Conservation (phyloP, 1,140 invertebrate species). For the Pogonognathellus flavescens region DNA sequence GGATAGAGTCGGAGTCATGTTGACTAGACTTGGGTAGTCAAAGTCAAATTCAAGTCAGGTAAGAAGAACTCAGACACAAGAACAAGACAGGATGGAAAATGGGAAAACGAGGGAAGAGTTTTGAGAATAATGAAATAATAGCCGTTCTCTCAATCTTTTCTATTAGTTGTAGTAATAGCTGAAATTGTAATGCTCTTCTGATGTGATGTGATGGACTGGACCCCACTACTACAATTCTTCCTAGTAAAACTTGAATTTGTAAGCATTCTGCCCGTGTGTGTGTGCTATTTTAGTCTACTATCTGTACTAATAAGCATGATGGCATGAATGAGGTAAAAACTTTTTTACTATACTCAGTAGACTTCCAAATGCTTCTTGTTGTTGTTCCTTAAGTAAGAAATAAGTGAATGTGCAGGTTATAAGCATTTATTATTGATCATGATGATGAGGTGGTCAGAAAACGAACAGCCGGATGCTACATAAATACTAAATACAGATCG, state of each 20-base stretch:
- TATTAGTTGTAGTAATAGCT: conserved; percentile 1
- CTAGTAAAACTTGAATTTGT: conserved; percentile 9
- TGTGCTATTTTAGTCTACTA: neutral
- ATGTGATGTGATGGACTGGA: neutral
- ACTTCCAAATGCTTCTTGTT: neutral
- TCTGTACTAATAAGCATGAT: neutral
- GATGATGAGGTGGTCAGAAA: conserved; percentile 42
- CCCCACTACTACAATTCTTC: neutral
- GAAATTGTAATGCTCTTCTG: neutral
- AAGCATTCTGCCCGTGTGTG: neutral
- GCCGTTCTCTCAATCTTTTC: conserved; percentile 29
- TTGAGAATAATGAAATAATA: conserved; percentile 28
- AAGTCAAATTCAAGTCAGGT: neutral
- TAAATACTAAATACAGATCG: neutral
- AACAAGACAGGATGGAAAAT: conserved; percentile 36
- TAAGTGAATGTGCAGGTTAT: neutral
- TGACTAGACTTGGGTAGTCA: conserved; percentile 41
- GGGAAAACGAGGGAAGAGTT: conserved; percentile 34
- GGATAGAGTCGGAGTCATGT: conserved; percentile 39
- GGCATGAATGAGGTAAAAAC: neutral
- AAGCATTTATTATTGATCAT: conserved; percentile 34
- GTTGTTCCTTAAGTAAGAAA: conserved; percentile 6
- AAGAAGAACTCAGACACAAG: conserved; percentile 23
- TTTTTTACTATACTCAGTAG: neutral
- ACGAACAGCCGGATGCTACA: conserved; percentile 25